These are phyloP conservation scores for Lophius piscatorius DNA, from an alignment of 2,113 vertebrate species.

Conservation along the genomic window DNA sequence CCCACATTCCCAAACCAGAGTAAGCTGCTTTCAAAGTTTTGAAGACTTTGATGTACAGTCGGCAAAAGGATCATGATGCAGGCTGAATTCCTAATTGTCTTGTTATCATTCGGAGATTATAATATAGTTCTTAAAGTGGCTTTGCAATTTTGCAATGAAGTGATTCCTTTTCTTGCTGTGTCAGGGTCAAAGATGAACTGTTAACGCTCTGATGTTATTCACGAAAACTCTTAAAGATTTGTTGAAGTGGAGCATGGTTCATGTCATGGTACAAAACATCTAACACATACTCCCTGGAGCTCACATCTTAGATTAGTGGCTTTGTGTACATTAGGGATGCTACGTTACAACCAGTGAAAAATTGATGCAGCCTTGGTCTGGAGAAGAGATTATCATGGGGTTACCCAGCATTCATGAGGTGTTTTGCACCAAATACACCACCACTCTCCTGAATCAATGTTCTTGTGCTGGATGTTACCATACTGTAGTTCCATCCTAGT, in stretches of 20 bases:
- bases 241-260: background rate
- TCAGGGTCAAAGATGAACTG: conserved; percentile 12
- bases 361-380: no score
- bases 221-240: conserved; percentile 6
- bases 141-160: conserved; percentile 37
- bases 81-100: conserved; percentile 45
- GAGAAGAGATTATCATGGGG: no score
- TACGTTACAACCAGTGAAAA: no score
- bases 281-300: background rate
- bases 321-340: no score
- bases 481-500: no score
- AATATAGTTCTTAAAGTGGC: conserved; percentile 21
- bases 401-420: no score
- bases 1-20: conserved; percentile 38
- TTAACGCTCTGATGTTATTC: conserved; percentile 22
- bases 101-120: conserved; percentile 49
- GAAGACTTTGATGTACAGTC: conserved; percentile 49
- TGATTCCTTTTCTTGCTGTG: conserved; percentile 4
- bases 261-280: conserved; percentile 3
- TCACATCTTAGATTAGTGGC: no score
- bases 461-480: no score
- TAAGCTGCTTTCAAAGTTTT: conserved; percentile 44
- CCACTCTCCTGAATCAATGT: no score
- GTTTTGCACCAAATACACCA: no score
- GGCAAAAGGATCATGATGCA: conserved; percentile 25